These are phyloP conservation scores for Rhinichthys osculus DNA, from an alignment of 2,797 vertebrate genomes.

Conservation along the genomic window DNA sequence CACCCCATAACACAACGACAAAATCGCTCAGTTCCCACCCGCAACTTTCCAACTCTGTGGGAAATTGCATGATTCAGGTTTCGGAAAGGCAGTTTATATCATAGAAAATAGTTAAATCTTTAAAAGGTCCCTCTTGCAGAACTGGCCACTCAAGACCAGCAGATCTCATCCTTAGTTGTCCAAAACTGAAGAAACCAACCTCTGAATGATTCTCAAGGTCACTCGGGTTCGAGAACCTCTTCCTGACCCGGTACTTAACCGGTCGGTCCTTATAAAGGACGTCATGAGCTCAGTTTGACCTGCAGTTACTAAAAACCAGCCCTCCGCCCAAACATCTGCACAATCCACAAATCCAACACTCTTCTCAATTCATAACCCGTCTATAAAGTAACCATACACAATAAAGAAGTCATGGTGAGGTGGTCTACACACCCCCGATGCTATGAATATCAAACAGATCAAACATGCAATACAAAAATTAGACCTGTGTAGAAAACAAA, in stretches of 20 bases:
- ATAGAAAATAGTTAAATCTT: slow-evolving; percentile 32
- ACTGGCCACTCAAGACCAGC: not conserved
- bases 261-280: slow-evolving; percentile 53
- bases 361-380: slow-evolving; percentile 39
- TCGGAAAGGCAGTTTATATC: slow-evolving; percentile 46
- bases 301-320: slow-evolving; percentile 3
- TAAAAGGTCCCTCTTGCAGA: slow-evolving; percentile 6
- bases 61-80: slow-evolving; percentile 33
- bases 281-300: slow-evolving; percentile 63
- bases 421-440: slow-evolving; percentile 55
- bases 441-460: slow-evolving; percentile 59
- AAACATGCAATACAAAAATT: slow-evolving; percentile 65
- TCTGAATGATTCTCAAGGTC: slow-evolving; percentile 1
- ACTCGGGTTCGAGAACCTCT: slow-evolving; percentile 17
- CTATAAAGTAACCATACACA: slow-evolving; percentile 56
- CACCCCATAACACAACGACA: not conserved
- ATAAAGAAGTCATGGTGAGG: slow-evolving; percentile 51
- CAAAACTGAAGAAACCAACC: not conserved
- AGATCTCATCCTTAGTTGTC: not conserved
- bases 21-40: not conserved
- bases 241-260: slow-evolving; percentile 41
- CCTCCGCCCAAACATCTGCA: not conserved
- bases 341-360: slow-evolving; percentile 36
- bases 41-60: not conserved
- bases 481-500: slow-evolving; percentile 56